A percentile compares a stretch with the other conserved stretches of the same genome.
phyloP scores from a whole-genome alignment of 2,113 vertebrate species.

The Thinocorus orbignyianus region DNA sequence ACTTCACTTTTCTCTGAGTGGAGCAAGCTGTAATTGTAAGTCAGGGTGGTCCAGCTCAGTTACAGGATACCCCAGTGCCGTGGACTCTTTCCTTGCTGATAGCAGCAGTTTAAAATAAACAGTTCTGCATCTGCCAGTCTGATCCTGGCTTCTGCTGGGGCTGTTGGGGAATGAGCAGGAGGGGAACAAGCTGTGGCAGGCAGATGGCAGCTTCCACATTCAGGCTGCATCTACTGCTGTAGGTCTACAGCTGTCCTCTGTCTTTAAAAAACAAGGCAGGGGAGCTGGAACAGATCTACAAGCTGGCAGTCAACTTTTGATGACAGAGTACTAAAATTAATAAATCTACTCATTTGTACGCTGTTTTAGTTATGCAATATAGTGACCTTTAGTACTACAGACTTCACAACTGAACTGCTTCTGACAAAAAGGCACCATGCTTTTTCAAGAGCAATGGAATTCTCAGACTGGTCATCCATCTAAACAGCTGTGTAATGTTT shows the following conservation, averaged over 20 bases:
- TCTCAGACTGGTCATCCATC: constrained; percentile 33
- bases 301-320: neutral
- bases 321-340: neutral
- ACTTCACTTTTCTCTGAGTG: neutral
- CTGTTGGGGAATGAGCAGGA: neutral
- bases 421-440: neutral
- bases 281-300: neutral
- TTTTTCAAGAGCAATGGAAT: neutral
- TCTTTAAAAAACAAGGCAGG: neutral
- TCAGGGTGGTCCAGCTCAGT: neutral
- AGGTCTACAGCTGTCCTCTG: neutral
- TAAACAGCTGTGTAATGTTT: neutral
- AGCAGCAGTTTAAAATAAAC: neutral
- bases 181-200: neutral
- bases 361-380: neutral
- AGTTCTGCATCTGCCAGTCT: neutral
- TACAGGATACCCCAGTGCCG: neutral
- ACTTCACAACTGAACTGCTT: neutral
- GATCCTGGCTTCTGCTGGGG: neutral
- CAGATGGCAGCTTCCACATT: neutral
- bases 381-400: neutral
- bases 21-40: neutral
- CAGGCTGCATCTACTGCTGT: neutral
- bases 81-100: neutral
- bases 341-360: neutral